These are phyloP conservation scores for Drosophila funebris DNA, from an alignment of 1,140 invertebrate genomes.

Conservation along the genomic window DNA sequence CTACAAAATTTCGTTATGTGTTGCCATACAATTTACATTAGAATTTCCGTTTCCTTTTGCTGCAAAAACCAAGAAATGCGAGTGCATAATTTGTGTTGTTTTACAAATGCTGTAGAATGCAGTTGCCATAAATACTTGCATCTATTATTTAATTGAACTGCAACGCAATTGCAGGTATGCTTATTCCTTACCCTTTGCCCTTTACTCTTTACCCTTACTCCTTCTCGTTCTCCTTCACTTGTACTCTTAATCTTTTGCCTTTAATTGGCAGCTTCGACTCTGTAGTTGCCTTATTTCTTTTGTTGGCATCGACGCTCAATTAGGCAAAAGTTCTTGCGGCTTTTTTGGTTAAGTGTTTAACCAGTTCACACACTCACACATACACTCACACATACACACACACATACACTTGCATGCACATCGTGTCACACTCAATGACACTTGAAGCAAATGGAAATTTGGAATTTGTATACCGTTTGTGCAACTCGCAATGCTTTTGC, in stretches of 20 bases:
- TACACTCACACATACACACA: conserved; percentile 1
- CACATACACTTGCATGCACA: neutral
- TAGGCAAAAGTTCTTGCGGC: conserved; percentile 65
- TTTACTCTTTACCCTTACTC: too few relatives aligned
- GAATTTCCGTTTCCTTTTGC: conserved; percentile 58
- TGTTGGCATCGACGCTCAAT: conserved; percentile 49
- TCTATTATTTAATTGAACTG: neutral
- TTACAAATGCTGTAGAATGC: neutral
- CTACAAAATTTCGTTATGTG: conserved; percentile 64
- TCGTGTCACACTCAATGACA: neutral
- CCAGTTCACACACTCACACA: conserved; percentile 6
- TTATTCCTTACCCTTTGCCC: too few relatives aligned
- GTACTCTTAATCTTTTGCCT: neutral
- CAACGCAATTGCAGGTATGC: neutral
- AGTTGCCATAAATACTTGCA: neutral
- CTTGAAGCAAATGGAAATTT: conserved; percentile 52
- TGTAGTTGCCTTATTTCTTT: conserved; percentile 12
- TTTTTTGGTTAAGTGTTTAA: conserved; percentile 41
- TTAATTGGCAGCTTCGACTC: conserved; percentile 50
- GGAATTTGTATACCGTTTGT: conserved; percentile 57
- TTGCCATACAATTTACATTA: conserved; percentile 78
- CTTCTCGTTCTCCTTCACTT: too few relatives aligned
- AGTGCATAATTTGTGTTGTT: neutral
- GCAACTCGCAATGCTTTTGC: conserved; percentile 51
- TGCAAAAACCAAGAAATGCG: neutral